Conservation (phyloP, 2,113 vertebrate genomes). For the Trochalopteron elliotii region DNA sequence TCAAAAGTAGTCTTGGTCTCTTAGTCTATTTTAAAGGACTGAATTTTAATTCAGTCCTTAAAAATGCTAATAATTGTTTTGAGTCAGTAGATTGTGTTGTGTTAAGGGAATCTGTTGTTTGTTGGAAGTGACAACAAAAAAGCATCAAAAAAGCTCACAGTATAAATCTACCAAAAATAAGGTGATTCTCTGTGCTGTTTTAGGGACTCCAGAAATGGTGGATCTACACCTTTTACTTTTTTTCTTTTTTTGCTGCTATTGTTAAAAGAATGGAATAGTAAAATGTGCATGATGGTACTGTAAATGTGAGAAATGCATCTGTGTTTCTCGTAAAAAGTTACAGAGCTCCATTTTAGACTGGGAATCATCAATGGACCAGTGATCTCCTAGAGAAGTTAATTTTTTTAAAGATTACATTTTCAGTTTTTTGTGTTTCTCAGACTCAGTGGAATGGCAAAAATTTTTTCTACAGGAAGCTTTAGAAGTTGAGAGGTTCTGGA, state of each 20-base stretch:
- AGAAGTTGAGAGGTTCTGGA: slow-evolving; percentile 43
- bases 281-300: not conserved
- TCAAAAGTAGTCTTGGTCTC: not conserved
- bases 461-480: slow-evolving; percentile 46
- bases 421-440: slow-evolving; percentile 14
- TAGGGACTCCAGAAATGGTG: not conserved
- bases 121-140: not conserved
- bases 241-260: not conserved
- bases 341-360: not conserved
- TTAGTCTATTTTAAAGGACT: no score
- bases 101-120: not conserved
- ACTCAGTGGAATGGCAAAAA: slow-evolving; percentile 32
- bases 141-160: not conserved
- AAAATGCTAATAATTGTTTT: not conserved
- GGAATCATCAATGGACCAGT: not conserved
- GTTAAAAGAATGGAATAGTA: not conserved
- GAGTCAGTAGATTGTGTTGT: not conserved
- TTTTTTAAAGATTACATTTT: slow-evolving; percentile 1
- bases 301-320: not conserved
- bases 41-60: not conserved
- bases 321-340: not conserved
- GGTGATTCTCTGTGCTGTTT: not conserved
- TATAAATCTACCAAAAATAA: not conserved
- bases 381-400: not conserved
- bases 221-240: not conserved